Evolutionary conservation across 2,888 invertebrate species (phyloP), one percentile per base, ranked within the genome.

Genomic region (Perizoma affinitatum): DNA sequence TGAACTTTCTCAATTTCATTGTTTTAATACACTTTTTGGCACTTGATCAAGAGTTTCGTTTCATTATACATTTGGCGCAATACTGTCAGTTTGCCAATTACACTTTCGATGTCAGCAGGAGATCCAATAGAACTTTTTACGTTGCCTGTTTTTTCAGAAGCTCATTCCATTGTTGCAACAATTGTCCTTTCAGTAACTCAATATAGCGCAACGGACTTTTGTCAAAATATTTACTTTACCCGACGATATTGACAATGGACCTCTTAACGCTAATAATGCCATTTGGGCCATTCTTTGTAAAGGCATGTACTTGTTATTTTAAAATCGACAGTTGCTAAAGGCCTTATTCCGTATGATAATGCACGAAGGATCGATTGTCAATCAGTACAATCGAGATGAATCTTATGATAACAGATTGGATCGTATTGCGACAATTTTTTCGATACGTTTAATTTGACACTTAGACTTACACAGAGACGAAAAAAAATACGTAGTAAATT

Each of bases 151-250:
- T 68, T 70, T 65, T 66, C 65, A 66, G 69, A 38, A 52, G 66
- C 63, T 61, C 62, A 50, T 68, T 72, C 76, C 68, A 80, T 82
- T 83, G 78, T 77, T 73, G 68, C 68, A 66, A 68, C 83, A 76
- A 84, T 87, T 87, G 86, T 87, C 81, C 80, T 82, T 76, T 82
- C 80, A 84, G 88, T 86, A 87, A 87, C 86, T 88, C 82, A 87
- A 90, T 87, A 88, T 83, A 80, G 80, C 83, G 84, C 86, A 85
- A 88, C 81, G 83, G 81, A 84, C 82, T 86, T 84, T 90, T 90
- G 90, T 91, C 91, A 91, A 79, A 92, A 92, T 90, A 92, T 92
- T 92, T 92, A 89, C 90, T 87, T 84, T 83, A 73, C 76, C 74
- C 80, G 68, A 73, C 79, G 67, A 71, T 72, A 73, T 77, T 68